Percentiles rank a stretch among this genome's conserved stretches.
These are phyloP conservation scores for Drosophila limbata DNA, from an alignment of 2,888 invertebrate genomes.

Conservation along the genomic window DNA sequence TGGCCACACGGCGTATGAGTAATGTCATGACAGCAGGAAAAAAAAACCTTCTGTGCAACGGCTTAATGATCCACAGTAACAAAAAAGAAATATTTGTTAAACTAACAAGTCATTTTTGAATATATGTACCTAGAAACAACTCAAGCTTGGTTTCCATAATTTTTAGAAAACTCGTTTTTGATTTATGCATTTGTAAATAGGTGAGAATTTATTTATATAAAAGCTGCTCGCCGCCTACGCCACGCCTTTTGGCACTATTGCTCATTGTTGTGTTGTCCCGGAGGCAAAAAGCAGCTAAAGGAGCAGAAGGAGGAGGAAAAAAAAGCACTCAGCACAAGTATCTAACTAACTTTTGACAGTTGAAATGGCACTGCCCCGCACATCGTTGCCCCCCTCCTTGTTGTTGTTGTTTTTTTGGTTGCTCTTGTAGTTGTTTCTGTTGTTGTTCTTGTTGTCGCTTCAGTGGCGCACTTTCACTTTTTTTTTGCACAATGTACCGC, in stretches of 20 bases:
- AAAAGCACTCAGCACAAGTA: slow-evolving; percentile 36
- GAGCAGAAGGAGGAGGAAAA: slow-evolving; percentile 13
- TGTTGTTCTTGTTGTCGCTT: slow-evolving; percentile 22
- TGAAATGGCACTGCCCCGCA: slow-evolving; percentile 49
- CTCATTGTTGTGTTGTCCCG: slow-evolving; percentile 6
- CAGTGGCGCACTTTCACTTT: slow-evolving; percentile 49
- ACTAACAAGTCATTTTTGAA: background rate
- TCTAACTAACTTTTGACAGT: slow-evolving; percentile 72
- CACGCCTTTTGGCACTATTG: slow-evolving; percentile 54
- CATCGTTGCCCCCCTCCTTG: slow-evolving; percentile 18
- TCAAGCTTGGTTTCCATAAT: background rate
- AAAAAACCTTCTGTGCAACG: slow-evolving; percentile 12
- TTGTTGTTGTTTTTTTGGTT: slow-evolving; percentile 25
- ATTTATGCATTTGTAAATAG: slow-evolving; percentile 1
- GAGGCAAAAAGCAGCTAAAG: slow-evolving; percentile 16
- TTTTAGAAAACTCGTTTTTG: background rate
- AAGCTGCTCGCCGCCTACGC: slow-evolving; percentile 47
- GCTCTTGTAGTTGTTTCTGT: slow-evolving; percentile 39
- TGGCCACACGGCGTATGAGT: slow-evolving; percentile 68
- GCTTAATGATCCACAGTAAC: background rate
- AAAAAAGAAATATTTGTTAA: background rate
- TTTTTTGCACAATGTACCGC: slow-evolving; percentile 47
- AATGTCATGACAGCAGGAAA: slow-evolving; percentile 51
- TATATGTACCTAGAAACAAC: background rate
- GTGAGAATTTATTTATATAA: background rate